Percentiles rank a stretch among this genome's conserved stretches.
These are phyloP conservation scores for Polypterus senegalus DNA, from an alignment of 2,113 vertebrate species.

Conservation along the genomic window DNA sequence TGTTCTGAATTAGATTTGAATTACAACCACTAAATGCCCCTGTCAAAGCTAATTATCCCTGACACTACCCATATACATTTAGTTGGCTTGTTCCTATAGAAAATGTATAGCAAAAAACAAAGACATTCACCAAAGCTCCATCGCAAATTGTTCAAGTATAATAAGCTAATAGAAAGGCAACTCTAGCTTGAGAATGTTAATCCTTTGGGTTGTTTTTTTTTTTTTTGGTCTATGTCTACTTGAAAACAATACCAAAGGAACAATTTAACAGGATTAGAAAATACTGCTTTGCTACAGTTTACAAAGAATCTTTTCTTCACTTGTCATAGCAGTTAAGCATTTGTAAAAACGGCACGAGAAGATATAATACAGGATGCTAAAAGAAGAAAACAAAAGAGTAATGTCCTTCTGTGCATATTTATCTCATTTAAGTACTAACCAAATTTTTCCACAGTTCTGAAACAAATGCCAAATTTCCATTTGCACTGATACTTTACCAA, in stretches of 20 bases:
- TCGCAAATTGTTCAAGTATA: slow-evolving; percentile 78
- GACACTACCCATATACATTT: slow-evolving; percentile 83
- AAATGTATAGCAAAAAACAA: slow-evolving; percentile 76
- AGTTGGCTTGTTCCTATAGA: slow-evolving; percentile 64
- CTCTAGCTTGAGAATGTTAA: slow-evolving; percentile 40
- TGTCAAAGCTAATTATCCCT: slow-evolving; percentile 92
- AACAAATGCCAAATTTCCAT: too few species aligned
- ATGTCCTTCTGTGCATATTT: too few species aligned
- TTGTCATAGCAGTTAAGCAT: background rate
- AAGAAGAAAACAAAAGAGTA: too few species aligned
- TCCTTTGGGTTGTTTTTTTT: slow-evolving; percentile 25
- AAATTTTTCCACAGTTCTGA: too few species aligned
- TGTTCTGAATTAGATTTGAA: slow-evolving; percentile 99
- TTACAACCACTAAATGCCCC: slow-evolving; percentile 99
- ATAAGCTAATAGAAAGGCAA: slow-evolving; percentile 37
- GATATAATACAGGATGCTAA: too few species aligned
- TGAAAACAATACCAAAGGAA: slow-evolving; percentile 58
- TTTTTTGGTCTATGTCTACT: slow-evolving; percentile 35
- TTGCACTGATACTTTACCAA: too few species aligned
- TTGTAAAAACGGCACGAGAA: too few species aligned
- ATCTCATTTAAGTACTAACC: too few species aligned
- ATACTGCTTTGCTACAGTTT: background rate
- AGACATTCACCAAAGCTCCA: slow-evolving; percentile 76
- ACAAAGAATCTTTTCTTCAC: background rate
- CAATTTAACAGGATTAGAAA: slow-evolving; percentile 40